A percentile compares a stretch with the other conserved stretches of the same genome.
phyloP scores from a whole-genome alignment of 2,888 invertebrate species.

The Drosophila borealis region DNA sequence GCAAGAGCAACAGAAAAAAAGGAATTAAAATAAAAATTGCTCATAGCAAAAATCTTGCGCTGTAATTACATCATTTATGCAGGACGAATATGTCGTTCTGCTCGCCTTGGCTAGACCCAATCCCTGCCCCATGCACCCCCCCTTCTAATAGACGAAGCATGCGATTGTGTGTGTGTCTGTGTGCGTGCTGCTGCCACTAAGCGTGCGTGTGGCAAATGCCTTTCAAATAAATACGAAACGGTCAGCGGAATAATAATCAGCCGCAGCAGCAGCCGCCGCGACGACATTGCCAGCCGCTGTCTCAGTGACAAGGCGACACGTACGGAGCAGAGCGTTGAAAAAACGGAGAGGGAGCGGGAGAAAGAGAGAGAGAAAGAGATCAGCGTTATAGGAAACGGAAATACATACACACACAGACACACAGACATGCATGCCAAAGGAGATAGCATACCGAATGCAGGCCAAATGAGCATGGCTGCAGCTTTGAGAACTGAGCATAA shows the following conservation, averaged over 20 bases:
- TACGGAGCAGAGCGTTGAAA: conserved; percentile 41
- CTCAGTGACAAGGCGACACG: conserved; percentile 69
- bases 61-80: conserved; percentile 84
- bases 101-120: conserved; percentile 47
- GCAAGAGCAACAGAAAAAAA: conserved; percentile 34
- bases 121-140: background rate
- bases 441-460: conserved; percentile 12
- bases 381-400: conserved; percentile 65
- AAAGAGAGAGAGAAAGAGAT: conserved; percentile 44
- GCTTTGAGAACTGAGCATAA: background rate
- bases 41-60: conserved; percentile 78
- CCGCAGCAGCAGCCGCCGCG: conserved; percentile 25
- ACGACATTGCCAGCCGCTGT: conserved; percentile 39
- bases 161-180: conserved; percentile 42
- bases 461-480: background rate
- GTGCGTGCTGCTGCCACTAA: conserved; percentile 43
- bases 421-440: conserved; percentile 1
- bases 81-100: conserved; percentile 82
- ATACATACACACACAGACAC: conserved; percentile 28
- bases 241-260: conserved; percentile 81
- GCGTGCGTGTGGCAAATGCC: conserved; percentile 71
- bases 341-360: background rate
- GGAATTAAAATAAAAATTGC: conserved; percentile 78
- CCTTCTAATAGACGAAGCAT: conserved; percentile 27
- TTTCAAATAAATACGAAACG: conserved; percentile 80